Evolutionary conservation across 2,888 invertebrate species (phyloP), one percentile per base, ranked within the genome.

Genomic region (Cordylochernes scorpioides): DNA sequence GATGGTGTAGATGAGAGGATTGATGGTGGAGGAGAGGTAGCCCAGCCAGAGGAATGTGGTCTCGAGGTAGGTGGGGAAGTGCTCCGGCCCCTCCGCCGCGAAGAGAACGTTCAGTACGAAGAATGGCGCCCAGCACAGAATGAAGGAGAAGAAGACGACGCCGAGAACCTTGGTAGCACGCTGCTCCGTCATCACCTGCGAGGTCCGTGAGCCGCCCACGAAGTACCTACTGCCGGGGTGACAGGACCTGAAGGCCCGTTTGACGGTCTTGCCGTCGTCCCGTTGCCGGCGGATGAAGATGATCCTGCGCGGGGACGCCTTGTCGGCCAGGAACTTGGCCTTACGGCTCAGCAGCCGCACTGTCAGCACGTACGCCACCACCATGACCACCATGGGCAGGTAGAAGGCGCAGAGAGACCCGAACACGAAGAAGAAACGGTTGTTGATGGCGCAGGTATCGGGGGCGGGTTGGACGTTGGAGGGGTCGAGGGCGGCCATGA

Each of bases 371-470:
- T 88, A 91, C n/a, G 86, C 84, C 35, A 82, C 61, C 48, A 86
- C 62, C 88, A 91, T 91, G 42, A 94, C 84, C 24, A 71, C 64
- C 40, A 91, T 61, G 1, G 91, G 91, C 39, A 91, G 82, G 60
- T 88, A 86, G 59, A 91, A 91, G 43, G 84, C 82, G 44, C 84
- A 71, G 45, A 86, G 72, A 31, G 86, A 86, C 19, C 88, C 91
- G 44, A 82, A 78, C 33, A 82, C 65, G 54, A 80, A 48, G 42
- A 55, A 57, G 31, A 50, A 45, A 17, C 46, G 39, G 39, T 49
- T 49, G 36, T 43, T 45, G 37, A 61, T 53, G 30, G 49, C 50
- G 45, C 61, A 62, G 14, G 45, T 33, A 16, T 36, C 28, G 4
- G 38, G 36, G 9, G 36, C 30, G 13, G 45, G 45, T 34, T 43